A percentile compares a stretch with the other conserved stretches of the same genome.
phyloP scores from a whole-genome alignment of 2,113 vertebrate genomes.

The Eretmochelys imbricata region DNA sequence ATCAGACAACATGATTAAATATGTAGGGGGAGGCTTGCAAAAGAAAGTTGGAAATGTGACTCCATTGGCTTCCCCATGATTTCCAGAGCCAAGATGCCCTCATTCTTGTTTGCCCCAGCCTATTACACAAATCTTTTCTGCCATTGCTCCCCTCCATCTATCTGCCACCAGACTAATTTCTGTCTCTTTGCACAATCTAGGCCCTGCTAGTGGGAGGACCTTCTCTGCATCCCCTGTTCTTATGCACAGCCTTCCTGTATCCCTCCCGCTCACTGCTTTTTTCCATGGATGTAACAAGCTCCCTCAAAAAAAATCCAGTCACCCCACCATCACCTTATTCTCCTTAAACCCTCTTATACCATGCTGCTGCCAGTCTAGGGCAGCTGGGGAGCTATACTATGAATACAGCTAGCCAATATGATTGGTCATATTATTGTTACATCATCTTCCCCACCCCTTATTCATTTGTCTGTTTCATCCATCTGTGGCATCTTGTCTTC shows the following conservation, averaged over 20 bases:
- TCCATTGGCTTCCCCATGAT: neutral
- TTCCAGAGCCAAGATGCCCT: neutral
- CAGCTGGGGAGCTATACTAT: neutral
- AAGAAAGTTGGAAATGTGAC: neutral
- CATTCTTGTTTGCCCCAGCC: neutral
- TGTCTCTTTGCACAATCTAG: neutral
- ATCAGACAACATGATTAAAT: neutral
- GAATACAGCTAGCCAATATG: neutral
- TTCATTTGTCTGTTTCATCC: neutral
- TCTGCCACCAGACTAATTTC: neutral
- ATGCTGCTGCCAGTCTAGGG: neutral
- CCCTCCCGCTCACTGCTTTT: neutral
- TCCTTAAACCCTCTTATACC: neutral
- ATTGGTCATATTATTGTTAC: neutral
- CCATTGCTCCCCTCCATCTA: neutral
- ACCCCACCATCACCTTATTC: neutral
- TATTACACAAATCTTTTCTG: neutral
- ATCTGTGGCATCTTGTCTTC: neutral
- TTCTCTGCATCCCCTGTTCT: neutral
- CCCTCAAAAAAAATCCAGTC: neutral
- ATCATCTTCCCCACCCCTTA: neutral
- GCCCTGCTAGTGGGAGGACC: rapidly evolving
- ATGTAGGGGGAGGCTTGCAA: neutral
- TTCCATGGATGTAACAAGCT: neutral
- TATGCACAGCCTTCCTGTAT: neutral